A percentile compares a stretch with the other conserved stretches of the same genome.
These are phyloP conservation scores for Schizaphis graminum DNA, from an alignment of 2,888 invertebrate genomes.

Conservation along the genomic window DNA sequence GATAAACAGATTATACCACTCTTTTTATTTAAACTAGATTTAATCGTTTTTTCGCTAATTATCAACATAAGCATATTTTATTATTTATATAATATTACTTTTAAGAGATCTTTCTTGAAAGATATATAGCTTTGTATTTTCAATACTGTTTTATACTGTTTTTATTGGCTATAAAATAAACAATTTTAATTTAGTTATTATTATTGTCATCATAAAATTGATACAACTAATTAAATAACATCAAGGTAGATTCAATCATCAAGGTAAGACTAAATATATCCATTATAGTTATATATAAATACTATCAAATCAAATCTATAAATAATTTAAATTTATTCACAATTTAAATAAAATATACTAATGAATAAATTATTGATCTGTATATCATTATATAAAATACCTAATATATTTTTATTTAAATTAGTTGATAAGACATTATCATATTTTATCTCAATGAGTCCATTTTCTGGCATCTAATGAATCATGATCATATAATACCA, in stretches of 20 bases:
- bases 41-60: not conserved
- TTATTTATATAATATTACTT: not conserved
- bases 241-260: not conserved
- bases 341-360: not conserved
- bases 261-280: not conserved
- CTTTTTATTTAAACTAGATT: not conserved
- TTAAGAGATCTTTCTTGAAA: not conserved
- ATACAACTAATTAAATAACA: not conserved
- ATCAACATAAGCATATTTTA: not conserved
- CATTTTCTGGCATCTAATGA: not conserved
- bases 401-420: not conserved
- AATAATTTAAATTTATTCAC: not conserved
- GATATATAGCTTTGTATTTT: not conserved
- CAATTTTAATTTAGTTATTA: not conserved
- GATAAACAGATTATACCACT: not conserved
- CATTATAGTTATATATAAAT: not conserved
- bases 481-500: not conserved
- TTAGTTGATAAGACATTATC: not conserved
- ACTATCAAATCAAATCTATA: not conserved
- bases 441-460: not conserved
- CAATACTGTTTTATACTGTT: too few species aligned
- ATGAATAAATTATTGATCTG: not conserved
- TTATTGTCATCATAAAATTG: not conserved
- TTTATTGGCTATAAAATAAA: not conserved
- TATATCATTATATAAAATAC: not conserved